A percentile compares a stretch with the other conserved stretches of the same genome.
Evolutionary conservation across 1,140 invertebrate genomes (phyloP).

Genomic region (Ceratina japonica): DNA sequence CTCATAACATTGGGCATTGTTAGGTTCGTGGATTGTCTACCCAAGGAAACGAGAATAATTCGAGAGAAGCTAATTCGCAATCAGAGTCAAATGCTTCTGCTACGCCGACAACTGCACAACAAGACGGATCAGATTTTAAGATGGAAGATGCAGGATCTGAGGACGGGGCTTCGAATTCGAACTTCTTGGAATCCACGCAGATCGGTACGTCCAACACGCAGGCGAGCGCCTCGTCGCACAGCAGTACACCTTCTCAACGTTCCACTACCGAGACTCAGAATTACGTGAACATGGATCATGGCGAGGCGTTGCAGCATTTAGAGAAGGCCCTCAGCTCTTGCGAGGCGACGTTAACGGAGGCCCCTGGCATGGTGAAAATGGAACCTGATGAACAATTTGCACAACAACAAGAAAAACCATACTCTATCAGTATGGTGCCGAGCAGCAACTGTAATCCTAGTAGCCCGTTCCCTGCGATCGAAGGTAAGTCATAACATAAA

Average conservation of each 20-base stretch:
- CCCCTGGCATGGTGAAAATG: constrained; percentile 77
- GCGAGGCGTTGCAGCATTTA: constrained; percentile 76
- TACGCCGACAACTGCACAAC: constrained; percentile 58
- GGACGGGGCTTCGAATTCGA: constrained; percentile 65
- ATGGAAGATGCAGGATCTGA: constrained; percentile 66
- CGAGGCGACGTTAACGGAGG: constrained; percentile 77
- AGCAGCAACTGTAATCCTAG: constrained; percentile 74
- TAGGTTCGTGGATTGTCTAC: constrained; percentile 71
- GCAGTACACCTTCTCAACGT: constrained; percentile 44
- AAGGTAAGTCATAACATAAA: constrained; percentile 68
- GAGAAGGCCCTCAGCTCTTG: constrained; percentile 77
- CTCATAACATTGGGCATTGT: neutral
- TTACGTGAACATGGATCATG: constrained; percentile 77
- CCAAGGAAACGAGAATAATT: constrained; percentile 71
- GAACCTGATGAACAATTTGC: constrained; percentile 77
- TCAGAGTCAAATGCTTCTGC: constrained; percentile 57
- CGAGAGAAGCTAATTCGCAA: constrained; percentile 61
- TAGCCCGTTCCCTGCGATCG: constrained; percentile 77
- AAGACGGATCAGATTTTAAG: constrained; percentile 54
- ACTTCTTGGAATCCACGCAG: constrained; percentile 66
- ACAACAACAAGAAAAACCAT: constrained; percentile 74
- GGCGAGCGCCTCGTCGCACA: constrained; percentile 58
- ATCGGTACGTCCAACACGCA: constrained; percentile 59
- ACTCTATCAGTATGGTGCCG: constrained; percentile 77
- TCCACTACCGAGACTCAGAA: constrained; percentile 51